These are phyloP conservation scores for Aplocera efformata DNA, from an alignment of 2,888 invertebrate genomes.

Conservation along the genomic window DNA sequence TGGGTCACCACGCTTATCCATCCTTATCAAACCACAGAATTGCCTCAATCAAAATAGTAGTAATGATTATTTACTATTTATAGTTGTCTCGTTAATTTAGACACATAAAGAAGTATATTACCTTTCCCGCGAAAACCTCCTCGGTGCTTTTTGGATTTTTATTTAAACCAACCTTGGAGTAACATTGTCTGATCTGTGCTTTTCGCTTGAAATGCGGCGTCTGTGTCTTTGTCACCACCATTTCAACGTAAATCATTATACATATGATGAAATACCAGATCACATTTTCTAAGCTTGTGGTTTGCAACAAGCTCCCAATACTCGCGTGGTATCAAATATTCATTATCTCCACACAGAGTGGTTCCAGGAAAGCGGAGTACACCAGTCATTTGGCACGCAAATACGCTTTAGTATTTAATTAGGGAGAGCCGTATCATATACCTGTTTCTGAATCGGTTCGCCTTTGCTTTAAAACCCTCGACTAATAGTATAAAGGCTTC, in stretches of 20 bases:
- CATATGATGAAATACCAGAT: conserved; percentile 23
- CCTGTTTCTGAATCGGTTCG: no score
- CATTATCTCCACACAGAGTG: conserved; percentile 62
- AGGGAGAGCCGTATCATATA: neutral
- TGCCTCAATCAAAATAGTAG: neutral
- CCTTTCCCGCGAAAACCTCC: no score
- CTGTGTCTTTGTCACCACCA: neutral
- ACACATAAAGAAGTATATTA: no score
- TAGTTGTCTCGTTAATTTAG: no score
- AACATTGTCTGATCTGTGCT: no score
- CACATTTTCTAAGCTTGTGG: conserved; percentile 27
- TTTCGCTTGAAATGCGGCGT: no score
- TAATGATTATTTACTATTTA: no score
- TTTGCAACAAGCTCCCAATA: conserved; percentile 48
- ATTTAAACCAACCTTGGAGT: no score
- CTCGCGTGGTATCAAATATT: conserved; percentile 68
- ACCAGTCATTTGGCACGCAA: conserved; percentile 54
- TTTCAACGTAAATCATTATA: neutral
- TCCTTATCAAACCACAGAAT: neutral
- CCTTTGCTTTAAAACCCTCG: no score
- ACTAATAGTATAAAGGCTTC: no score
- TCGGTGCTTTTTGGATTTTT: no score
- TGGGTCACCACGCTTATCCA: no score
- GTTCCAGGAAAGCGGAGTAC: conserved; percentile 37
- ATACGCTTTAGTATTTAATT: conserved; percentile 26